Evolutionary conservation across 2,797 vertebrate genomes (phyloP), one percentile per base, ranked within the genome.

Genomic region (Rhinoraja longicauda): DNA sequence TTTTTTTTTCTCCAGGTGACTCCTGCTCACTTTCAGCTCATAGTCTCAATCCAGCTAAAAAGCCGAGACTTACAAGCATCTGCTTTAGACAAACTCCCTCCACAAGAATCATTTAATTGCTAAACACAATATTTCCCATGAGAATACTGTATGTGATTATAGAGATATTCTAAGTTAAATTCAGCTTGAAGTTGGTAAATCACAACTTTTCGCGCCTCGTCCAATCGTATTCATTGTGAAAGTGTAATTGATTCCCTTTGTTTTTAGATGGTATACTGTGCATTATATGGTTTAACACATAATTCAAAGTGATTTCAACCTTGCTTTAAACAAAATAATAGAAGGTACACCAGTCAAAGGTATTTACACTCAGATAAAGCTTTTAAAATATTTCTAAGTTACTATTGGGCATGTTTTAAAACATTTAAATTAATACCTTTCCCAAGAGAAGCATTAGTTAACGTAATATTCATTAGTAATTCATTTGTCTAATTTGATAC

Each of bases 141-240:
- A n/a, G 45, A 84, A 29, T 39, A 84, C 10, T 24, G 13, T 32
- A 32, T 21, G 15, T 67, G 59, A 67, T 62, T 62, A 88, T 32
- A 7, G 59, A 88, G 59, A 88, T 59, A 64, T 64, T 67, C n/a
- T 88, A 21, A 59, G 84, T 67, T 88, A 88, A 88, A 88, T 64
- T 64, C 59, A 88, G 59, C 84, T 88, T 32, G 6, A 67, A 19
- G 29, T 21, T 82, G 79, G 24, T 9, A 82, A 81, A 84, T 29
- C 45, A 13, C 21, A 53, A 53, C 45, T 26, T 57, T 82, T 13
- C 82, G n/a, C 84, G 88, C 6, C 15, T 32, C 21, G 15, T 88
- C 59, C 59, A 17, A 64, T 88, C 84, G 88, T 7, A 7, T 15
- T 2, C 36, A 21, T 67, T 64, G 57, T 26, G 4, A 45, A 15